These are phyloP conservation scores for Mugil cephalus DNA, from an alignment of 2,113 vertebrate genomes.

Conservation along the genomic window DNA sequence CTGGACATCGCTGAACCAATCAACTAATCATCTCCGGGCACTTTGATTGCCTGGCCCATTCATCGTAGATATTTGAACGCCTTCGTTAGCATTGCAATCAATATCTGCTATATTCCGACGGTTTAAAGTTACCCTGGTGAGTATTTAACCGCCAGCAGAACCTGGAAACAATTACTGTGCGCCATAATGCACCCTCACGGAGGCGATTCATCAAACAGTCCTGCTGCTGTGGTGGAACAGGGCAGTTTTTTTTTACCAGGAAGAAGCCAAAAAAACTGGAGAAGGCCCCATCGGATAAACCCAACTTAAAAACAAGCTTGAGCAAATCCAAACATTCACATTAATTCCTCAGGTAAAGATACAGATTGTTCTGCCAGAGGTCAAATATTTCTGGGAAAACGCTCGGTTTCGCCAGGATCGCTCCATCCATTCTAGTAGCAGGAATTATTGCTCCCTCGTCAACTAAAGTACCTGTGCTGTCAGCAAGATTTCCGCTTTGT, in stretches of 20 bases:
- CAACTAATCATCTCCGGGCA: too few species aligned
- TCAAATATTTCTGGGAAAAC: background rate
- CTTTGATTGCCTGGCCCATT: background rate
- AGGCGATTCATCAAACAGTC: too few species aligned
- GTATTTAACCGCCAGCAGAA: too few species aligned
- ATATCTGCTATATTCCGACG: background rate
- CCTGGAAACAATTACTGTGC: too few species aligned
- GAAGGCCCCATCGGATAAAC: too few species aligned
- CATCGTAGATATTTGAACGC: background rate
- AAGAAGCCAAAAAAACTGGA: too few species aligned
- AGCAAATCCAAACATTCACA: too few species aligned
- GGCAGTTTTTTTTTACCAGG: background rate
- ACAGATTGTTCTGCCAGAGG: background rate
- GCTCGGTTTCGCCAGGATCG: background rate
- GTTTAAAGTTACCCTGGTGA: background rate
- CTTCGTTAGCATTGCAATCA: background rate
- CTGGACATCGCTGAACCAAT: too few species aligned
- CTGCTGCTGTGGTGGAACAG: background rate
- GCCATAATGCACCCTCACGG: too few species aligned
- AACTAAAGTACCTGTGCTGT: background rate
- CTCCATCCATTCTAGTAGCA: background rate
- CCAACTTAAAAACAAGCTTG: too few species aligned
- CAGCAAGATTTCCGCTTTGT: conserved; percentile 25
- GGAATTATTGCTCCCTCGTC: background rate
- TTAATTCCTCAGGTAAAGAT: too few species aligned